These are phyloP conservation scores for Sebastes vulpes DNA, from an alignment of 2,797 vertebrate species.

Conservation along the genomic window DNA sequence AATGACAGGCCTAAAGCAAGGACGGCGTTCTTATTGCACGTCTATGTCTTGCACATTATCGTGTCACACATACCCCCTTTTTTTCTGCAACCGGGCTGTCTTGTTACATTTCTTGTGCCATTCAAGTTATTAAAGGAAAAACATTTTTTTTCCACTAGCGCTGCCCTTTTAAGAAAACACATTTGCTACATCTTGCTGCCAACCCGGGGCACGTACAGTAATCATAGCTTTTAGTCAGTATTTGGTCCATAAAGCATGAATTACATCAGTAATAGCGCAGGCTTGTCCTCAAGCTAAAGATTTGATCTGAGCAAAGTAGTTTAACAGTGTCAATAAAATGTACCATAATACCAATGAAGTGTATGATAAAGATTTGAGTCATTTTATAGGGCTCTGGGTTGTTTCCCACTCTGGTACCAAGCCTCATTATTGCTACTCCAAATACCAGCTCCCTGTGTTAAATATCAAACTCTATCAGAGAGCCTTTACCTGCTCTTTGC, in stretches of 20 bases:
- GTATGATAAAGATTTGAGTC: background rate
- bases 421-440: conserved; percentile 4
- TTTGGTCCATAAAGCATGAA: conserved; percentile 29
- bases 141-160: background rate
- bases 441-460: background rate
- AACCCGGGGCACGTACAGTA: conserved; percentile 3
- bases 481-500: conserved; percentile 23
- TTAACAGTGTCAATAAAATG: conserved; percentile 1
- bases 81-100: background rate
- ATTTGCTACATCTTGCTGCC: conserved; percentile 1
- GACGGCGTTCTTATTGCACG: no score
- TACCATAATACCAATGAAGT: background rate
- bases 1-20: no score
- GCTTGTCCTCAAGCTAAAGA: conserved; percentile 4
- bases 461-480: conserved; percentile 7
- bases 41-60: no score
- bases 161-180: background rate
- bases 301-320: background rate
- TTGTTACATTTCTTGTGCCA: background rate
- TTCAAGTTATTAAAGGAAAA: conserved; percentile 10
- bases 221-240: conserved; percentile 22
- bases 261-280: conserved; percentile 12
- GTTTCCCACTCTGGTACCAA: background rate
- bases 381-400: background rate
- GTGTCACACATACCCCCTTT: no score